Conservation (phyloP, 2,888 invertebrate genomes). For the Catocala sponsa region DNA sequence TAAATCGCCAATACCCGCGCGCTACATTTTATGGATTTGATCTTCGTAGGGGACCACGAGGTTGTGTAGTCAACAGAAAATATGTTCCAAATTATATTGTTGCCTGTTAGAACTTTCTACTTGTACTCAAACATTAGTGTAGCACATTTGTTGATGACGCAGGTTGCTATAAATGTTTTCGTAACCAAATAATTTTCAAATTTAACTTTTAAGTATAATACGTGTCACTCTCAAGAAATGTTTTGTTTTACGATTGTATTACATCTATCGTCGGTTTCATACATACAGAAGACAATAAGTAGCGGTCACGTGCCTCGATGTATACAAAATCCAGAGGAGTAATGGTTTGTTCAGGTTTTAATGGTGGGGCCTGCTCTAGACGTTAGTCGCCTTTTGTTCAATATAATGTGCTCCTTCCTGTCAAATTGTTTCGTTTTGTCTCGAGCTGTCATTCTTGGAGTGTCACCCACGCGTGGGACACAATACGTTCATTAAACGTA, state of each 20-base stretch:
- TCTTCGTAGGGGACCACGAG: too few species aligned
- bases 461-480: slow-evolving; percentile 1
- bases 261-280: slow-evolving; percentile 30
- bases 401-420: slow-evolving; percentile 42
- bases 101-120: too few species aligned
- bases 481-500: neutral
- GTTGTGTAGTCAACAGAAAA: too few species aligned
- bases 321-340: slow-evolving; percentile 25
- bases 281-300: slow-evolving; percentile 16
- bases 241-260: slow-evolving; percentile 29
- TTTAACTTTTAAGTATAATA: slow-evolving; percentile 24
- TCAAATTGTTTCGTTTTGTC: slow-evolving; percentile 33
- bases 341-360: slow-evolving; percentile 11
- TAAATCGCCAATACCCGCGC: too few species aligned
- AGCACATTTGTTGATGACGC: slow-evolving; percentile 11
- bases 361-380: slow-evolving; percentile 31
- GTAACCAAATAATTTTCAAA: slow-evolving; percentile 34
- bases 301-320: slow-evolving; percentile 33
- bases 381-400: slow-evolving; percentile 41
- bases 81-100: too few species aligned
- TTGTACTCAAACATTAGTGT: too few species aligned
- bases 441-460: slow-evolving; percentile 13
- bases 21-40: too few species aligned
- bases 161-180: slow-evolving; percentile 1
- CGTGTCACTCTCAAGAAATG: slow-evolving; percentile 40